These are phyloP conservation scores for Stegastes partitus DNA, from an alignment of 2,113 vertebrate genomes.

Conservation along the genomic window DNA sequence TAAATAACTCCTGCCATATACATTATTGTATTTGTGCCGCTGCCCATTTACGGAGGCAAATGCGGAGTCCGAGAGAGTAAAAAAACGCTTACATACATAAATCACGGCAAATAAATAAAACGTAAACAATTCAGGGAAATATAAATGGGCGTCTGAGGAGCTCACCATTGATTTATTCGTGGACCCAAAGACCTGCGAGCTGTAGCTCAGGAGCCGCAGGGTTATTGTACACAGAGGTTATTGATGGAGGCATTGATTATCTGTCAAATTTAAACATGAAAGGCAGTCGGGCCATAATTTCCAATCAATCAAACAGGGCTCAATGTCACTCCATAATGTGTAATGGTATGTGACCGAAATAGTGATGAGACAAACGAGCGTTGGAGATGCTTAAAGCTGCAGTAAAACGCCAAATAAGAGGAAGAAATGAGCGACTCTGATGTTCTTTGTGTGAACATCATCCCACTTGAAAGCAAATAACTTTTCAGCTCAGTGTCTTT, in stretches of 20 bases:
- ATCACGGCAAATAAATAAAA: not conserved
- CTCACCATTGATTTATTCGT: slow-evolving; percentile 55
- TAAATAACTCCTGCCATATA: not conserved
- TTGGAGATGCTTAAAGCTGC: not conserved
- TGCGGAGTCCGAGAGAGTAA: not conserved
- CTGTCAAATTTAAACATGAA: slow-evolving; percentile 70
- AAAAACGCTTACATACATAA: not conserved
- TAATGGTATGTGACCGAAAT: slow-evolving; percentile 27
- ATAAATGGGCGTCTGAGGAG: slow-evolving; percentile 29
- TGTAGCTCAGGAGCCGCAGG: slow-evolving; percentile 54
- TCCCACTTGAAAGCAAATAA: slow-evolving; percentile 11
- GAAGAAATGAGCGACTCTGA: not conserved
- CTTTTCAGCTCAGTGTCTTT: not conserved
- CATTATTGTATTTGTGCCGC: too few relatives aligned
- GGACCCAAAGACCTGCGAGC: slow-evolving; percentile 53
- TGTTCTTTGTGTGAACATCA: slow-evolving; percentile 7
- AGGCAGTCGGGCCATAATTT: slow-evolving; percentile 58
- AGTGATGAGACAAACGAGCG: slow-evolving; percentile 1
- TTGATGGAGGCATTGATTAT: slow-evolving; percentile 71
- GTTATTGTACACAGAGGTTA: slow-evolving; percentile 41
- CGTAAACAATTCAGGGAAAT: slow-evolving; percentile 9
- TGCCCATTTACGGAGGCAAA: not conserved
- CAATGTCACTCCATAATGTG: slow-evolving; percentile 44
- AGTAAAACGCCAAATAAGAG: not conserved
- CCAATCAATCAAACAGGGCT: slow-evolving; percentile 65